Percentiles rank a stretch among this genome's conserved stretches.
Evolutionary conservation across 2,888 invertebrate genomes (phyloP).

Genomic region (Spisula solida): DNA sequence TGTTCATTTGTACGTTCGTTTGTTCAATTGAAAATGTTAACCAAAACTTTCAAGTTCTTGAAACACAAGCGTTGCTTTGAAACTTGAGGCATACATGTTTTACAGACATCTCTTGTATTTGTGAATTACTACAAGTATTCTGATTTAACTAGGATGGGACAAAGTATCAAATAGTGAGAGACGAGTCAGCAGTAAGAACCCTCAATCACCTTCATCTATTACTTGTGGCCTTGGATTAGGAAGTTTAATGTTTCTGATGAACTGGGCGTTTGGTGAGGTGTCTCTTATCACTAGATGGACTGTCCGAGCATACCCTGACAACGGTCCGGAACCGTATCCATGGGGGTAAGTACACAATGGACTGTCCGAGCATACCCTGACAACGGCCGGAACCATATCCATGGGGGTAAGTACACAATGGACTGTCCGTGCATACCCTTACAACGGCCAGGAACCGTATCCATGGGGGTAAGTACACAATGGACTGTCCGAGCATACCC

Average conservation of each 20-base stretch:
- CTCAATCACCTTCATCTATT: slow-evolving; percentile 76
- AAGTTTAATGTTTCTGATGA: slow-evolving; percentile 85
- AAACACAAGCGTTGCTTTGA: no score
- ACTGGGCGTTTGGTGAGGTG: slow-evolving; percentile 86
- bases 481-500: no score
- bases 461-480: slow-evolving; percentile 87
- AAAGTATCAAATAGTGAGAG: slow-evolving; percentile 31
- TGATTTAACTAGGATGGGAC: slow-evolving; percentile 42
- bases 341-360: slow-evolving; percentile 87
- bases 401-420: no score
- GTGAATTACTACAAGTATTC: not conserved
- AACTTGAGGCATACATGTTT: no score
- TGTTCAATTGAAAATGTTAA: no score
- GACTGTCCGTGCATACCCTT: no score
- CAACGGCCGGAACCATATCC: slow-evolving; percentile 85
- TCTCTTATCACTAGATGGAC: slow-evolving; percentile 87
- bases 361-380: slow-evolving; percentile 85
- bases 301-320: slow-evolving; percentile 84
- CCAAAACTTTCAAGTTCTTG: no score
- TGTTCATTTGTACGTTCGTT: no score
- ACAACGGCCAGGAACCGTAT: no score
- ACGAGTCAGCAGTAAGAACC: slow-evolving; percentile 24
- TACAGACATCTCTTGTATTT: no score
- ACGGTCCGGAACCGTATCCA: slow-evolving; percentile 85
- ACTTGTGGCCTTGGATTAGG: slow-evolving; percentile 84